A percentile compares a stretch with the other conserved stretches of the same genome.
These are phyloP conservation scores for Phyllostomus discolor DNA, from an alignment of 2,113 vertebrate species.

Conservation along the genomic window DNA sequence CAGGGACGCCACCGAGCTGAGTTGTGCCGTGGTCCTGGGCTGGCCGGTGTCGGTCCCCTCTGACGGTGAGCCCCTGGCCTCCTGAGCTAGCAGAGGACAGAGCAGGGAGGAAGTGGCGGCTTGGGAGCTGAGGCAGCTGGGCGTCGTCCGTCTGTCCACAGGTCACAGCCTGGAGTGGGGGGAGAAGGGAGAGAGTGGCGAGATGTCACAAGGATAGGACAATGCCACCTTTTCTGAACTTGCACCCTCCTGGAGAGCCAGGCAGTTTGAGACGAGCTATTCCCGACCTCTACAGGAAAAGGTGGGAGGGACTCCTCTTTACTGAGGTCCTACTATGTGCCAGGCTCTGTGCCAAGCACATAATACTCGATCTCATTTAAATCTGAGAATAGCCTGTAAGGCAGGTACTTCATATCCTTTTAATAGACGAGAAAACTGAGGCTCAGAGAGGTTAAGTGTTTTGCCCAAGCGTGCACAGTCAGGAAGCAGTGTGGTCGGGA, in stretches of 20 bases:
- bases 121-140: slow-evolving; percentile 64
- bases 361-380: background rate
- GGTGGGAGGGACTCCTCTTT: background rate
- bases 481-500: background rate
- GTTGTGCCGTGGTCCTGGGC: slow-evolving; percentile 22
- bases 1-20: slow-evolving; percentile 55
- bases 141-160: slow-evolving; percentile 76
- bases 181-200: slow-evolving; percentile 59
- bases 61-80: slow-evolving; percentile 56
- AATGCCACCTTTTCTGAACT: background rate
- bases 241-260: accelerated
- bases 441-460: background rate
- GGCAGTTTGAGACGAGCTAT: background rate
- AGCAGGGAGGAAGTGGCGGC: slow-evolving; percentile 76
- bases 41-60: background rate
- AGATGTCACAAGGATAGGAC: background rate
- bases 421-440: background rate
- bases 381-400: background rate
- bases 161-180: slow-evolving; percentile 87
- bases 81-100: slow-evolving; percentile 70
- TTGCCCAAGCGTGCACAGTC: background rate
- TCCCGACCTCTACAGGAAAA: background rate
- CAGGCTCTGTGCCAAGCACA: background rate
- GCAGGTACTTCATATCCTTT: background rate
- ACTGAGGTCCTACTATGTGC: background rate